Percentiles rank a stretch among this genome's conserved stretches.
Conservation (phyloP, 2,113 vertebrate genomes). For the Cepphus grylle region DNA sequence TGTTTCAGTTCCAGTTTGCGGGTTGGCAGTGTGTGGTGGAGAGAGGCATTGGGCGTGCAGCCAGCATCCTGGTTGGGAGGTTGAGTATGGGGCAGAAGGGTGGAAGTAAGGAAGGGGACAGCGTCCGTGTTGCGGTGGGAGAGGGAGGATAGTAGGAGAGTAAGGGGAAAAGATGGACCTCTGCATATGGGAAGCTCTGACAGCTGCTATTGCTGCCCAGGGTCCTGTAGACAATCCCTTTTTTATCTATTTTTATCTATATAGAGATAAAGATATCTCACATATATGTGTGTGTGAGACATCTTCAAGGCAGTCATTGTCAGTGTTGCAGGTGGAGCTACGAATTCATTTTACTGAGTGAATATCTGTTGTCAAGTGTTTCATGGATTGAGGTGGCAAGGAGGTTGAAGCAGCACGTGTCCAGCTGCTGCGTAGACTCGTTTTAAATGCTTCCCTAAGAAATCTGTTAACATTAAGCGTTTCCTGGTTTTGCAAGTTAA, state of each 20-base stretch:
- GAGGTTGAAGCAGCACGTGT: neutral
- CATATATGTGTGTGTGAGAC: neutral
- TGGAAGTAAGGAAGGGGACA: neutral
- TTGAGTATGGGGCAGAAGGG: neutral
- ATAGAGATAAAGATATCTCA: neutral
- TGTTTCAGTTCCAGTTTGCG: neutral
- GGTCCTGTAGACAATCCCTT: neutral
- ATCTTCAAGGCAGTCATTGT: neutral
- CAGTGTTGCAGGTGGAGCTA: neutral
- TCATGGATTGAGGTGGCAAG: neutral
- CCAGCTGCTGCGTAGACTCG: neutral
- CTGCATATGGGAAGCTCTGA: neutral
- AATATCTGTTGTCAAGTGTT: neutral
- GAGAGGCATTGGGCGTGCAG: neutral
- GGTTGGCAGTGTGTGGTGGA: neutral
- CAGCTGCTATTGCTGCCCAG: neutral
- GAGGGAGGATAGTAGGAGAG: neutral
- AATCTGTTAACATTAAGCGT: neutral
- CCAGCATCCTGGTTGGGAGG: neutral
- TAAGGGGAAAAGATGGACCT: neutral
- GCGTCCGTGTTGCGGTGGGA: neutral
- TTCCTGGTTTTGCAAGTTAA: neutral
- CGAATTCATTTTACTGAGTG: neutral
- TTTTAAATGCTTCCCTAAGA: neutral
- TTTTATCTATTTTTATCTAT: neutral